Conservation (phyloP, 2,797 vertebrate species). For the Microctenopoma stevenorrisi region DNA sequence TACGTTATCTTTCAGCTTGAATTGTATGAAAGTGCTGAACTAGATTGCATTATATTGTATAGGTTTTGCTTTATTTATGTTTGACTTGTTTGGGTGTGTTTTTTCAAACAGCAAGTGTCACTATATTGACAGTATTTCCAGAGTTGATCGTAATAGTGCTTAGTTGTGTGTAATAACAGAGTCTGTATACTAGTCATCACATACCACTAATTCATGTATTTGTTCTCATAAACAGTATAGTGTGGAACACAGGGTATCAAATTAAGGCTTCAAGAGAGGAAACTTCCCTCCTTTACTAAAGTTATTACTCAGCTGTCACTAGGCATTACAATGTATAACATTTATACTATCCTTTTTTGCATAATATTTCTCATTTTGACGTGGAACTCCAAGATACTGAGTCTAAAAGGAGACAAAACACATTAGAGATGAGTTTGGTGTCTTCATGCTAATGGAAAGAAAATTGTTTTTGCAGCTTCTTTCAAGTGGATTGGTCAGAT, state of each 20-base stretch:
- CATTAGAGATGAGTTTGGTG: too few species aligned
- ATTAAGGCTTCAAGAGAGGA: not conserved
- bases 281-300: not conserved
- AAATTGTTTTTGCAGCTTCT: too few species aligned
- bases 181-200: conserved; percentile 4
- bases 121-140: conserved; percentile 20
- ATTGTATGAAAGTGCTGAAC: conserved; percentile 28
- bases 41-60: conserved; percentile 50
- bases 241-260: conserved; percentile 8
- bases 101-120: conserved; percentile 42
- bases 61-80: conserved; percentile 23
- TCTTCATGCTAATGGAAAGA: not conserved
- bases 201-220: conserved; percentile 1
- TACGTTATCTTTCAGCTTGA: conserved; percentile 3
- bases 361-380: not conserved
- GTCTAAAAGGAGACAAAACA: not conserved
- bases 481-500: not conserved
- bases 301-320: not conserved
- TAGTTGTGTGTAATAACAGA: conserved; percentile 16
- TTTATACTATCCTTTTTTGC: too few species aligned
- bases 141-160: not conserved
- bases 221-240: conserved; percentile 1
- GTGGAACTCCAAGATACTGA: not conserved
- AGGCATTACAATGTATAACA: too few species aligned
- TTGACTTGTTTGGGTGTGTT: conserved; percentile 13